Base-by-base conservation (phyloP, 2,797 vertebrate species). In the Sebastes reedi region DNA sequence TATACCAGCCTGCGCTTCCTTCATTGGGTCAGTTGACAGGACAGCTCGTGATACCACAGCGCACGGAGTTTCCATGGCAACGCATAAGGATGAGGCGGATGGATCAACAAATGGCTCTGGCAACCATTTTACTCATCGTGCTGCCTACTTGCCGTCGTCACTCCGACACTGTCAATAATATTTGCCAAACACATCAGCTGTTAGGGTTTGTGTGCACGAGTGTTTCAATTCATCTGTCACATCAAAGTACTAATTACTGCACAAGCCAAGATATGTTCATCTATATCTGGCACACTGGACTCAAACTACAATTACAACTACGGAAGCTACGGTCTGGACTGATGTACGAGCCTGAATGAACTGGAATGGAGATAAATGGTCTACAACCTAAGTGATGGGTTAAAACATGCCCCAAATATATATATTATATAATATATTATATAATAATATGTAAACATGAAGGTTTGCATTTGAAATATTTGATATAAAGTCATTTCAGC, bases 21-120 rank as follows among this genome's bases (percentile, higher is more conserved):
- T 81, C 36, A 59, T 11, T 67, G 65, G 73, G 78, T 80, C 76
- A 78, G 52, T 60, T 85, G 80, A 78, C 67, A 68, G 81, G 29
- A 56, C 56, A 74, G 72, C 77, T 61, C 13, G n/a, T 59, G 76
- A 71, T 82, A 59, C 60, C 39, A 69, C 68, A 50, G 69, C 42
- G 39, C 65, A 77, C 55, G 20, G 46, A 27, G 83, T 94, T 84
- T 88, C 90, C 79, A 91, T 92, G 81, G 86, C 62, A 90, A 92
- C 87, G 6, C 68, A 25, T 20, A 27, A 74, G 32, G 71, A 32
- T 32, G 46, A 80, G 59, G 66, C 0, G 0, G 68, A 50, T 77
- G 67, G 60, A 66, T 20, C 54, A 81, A 65, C 81, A 75, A 82
- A 85, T 81, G 72, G 55, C 36, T 83, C 75, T 72, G 62, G 82